Evolutionary conservation across 1,140 invertebrate species (phyloP).

Genomic region (Microvelia longipes): DNA sequence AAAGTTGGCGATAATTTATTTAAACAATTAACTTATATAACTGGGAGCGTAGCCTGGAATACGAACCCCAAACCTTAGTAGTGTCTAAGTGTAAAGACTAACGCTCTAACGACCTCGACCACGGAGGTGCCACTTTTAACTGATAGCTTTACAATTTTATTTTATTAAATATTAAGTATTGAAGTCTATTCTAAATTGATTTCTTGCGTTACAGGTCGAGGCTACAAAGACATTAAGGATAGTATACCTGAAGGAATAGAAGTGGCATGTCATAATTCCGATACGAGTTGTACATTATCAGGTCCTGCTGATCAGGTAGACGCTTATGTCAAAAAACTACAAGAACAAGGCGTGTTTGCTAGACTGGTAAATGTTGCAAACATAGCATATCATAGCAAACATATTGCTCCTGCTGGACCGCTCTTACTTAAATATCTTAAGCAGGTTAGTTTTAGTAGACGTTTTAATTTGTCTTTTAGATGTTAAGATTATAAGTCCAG

Average conservation of each 20-base stretch:
- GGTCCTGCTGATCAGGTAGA: conserved; percentile 40
- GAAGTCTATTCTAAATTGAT: too few relatives aligned
- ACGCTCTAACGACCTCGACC: too few relatives aligned
- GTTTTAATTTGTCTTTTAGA: conserved; percentile 11
- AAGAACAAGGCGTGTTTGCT: conserved; percentile 57
- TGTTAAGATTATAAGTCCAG: too few relatives aligned
- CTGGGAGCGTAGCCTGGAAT: too few relatives aligned
- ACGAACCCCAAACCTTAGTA: too few relatives aligned
- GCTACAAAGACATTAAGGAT: conserved; percentile 34
- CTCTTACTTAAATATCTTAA: conserved; percentile 52
- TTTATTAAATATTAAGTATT: too few relatives aligned
- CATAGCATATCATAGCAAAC: conserved; percentile 61
- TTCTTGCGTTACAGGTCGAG: conserved; percentile 28
- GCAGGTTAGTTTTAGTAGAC: conserved; percentile 35
- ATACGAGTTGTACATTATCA: conserved; percentile 52
- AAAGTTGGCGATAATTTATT: too few relatives aligned
- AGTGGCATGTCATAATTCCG: conserved; percentile 54
- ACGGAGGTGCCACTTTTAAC: too few relatives aligned
- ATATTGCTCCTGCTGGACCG: conserved; percentile 54
- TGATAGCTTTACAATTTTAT: too few relatives aligned
- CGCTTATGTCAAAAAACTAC: conserved; percentile 31
- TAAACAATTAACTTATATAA: too few relatives aligned
- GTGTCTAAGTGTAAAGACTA: too few relatives aligned
- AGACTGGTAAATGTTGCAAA: conserved; percentile 50
- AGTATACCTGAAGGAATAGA: conserved; percentile 45